phyloP scores from a whole-genome alignment of 2,888 invertebrate genomes.

The Orthosia cruda region DNA sequence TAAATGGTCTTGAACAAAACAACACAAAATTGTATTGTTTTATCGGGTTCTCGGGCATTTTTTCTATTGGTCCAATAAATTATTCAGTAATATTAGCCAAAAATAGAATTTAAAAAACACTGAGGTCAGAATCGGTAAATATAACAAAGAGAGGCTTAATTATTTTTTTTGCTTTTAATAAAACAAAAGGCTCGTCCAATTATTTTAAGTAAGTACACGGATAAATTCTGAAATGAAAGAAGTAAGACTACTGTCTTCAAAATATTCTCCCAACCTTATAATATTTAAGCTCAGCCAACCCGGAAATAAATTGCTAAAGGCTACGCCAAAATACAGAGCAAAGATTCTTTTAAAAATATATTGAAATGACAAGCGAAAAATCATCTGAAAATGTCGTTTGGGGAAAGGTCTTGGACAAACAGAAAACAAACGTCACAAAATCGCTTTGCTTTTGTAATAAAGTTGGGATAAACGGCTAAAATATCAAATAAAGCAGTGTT shows the following conservation, averaged over 20 bases:
- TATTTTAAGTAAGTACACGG: slow-evolving; percentile 24
- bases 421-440: slow-evolving; percentile 23
- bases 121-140: not conserved
- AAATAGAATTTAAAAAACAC: not conserved
- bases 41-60: too few relatives aligned
- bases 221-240: slow-evolving; percentile 19
- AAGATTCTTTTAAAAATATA: slow-evolving; percentile 33
- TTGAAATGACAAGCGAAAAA: slow-evolving; percentile 31
- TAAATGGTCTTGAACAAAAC: too few relatives aligned
- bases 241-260: not conserved
- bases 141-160: not conserved
- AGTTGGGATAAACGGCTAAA: slow-evolving; percentile 30
- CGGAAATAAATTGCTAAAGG: slow-evolving; percentile 28
- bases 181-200: slow-evolving; percentile 26
- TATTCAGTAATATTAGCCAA: not conserved
- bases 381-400: slow-evolving; percentile 8
- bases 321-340: slow-evolving; percentile 15
- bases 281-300: slow-evolving; percentile 11
- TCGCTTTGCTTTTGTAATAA: slow-evolving; percentile 25
- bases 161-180: not conserved
- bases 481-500: slow-evolving; percentile 20
- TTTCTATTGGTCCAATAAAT: too few relatives aligned
- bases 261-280: not conserved
- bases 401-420: slow-evolving; percentile 5
- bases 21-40: too few relatives aligned